Evolutionary conservation across 1,140 invertebrate genomes (phyloP).

Genomic region (Maniola jurtina): DNA sequence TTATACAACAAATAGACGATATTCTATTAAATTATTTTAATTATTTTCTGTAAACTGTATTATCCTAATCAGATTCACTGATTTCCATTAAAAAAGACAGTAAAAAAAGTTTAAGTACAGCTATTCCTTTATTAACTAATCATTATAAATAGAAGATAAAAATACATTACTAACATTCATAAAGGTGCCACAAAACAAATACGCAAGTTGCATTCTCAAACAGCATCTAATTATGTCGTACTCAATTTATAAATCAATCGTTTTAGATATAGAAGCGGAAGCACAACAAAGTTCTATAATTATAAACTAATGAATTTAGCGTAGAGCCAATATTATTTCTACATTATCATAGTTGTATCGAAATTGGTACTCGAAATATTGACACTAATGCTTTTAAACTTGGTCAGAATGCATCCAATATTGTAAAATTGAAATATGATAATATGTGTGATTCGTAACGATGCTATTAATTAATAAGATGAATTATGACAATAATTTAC

Average conservation of each 20-base stretch:
- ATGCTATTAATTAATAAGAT: too few relatives aligned
- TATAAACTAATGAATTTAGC: slow-evolving; percentile 46
- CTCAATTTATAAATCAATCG: slow-evolving; percentile 50
- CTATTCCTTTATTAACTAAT: background rate
- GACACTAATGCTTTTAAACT: slow-evolving; percentile 11
- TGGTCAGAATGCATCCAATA: background rate
- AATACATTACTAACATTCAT: slow-evolving; percentile 16
- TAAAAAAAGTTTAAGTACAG: background rate
- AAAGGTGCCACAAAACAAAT: slow-evolving; percentile 53
- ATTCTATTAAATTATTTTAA: too few relatives aligned
- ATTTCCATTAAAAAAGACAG: background rate
- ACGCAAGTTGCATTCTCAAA: slow-evolving; percentile 35
- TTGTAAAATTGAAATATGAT: too few relatives aligned
- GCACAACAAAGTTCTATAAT: slow-evolving; percentile 64
- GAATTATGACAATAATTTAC: too few relatives aligned
- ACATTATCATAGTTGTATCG: slow-evolving; percentile 38
- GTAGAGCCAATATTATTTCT: slow-evolving; percentile 51
- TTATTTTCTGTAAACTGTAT: too few relatives aligned
- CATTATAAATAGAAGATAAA: background rate
- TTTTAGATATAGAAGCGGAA: slow-evolving; percentile 53
- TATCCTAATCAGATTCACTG: too few relatives aligned
- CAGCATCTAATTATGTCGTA: slow-evolving; percentile 41
- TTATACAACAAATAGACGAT: too few relatives aligned
- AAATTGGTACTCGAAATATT: slow-evolving; percentile 16
- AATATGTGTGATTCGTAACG: too few relatives aligned